Percentiles rank a stretch among this genome's conserved stretches.
Conservation (phyloP, 2,113 vertebrate species). For the Ammospiza caudacuta region DNA sequence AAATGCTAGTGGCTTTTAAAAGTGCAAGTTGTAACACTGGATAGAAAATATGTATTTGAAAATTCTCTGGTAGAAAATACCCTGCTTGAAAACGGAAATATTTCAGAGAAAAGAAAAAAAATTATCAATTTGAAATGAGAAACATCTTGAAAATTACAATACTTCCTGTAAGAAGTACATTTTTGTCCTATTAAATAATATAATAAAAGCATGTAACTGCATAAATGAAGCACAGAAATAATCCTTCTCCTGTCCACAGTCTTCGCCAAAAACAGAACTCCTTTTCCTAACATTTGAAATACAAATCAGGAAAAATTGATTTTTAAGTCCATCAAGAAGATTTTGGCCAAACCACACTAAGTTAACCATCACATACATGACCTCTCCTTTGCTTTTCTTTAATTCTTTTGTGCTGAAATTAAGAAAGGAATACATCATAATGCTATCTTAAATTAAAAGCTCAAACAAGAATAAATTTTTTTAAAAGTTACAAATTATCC, state of each 20-base stretch:
- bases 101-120: neutral
- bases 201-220: neutral
- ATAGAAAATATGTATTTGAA: neutral
- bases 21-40: neutral
- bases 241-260: neutral
- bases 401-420: neutral
- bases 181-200: neutral
- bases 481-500: neutral
- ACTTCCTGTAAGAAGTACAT: neutral
- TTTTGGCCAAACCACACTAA: neutral
- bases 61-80: neutral
- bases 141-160: neutral
- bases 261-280: neutral
- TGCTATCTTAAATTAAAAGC: neutral
- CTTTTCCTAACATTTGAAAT: neutral
- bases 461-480: accelerated
- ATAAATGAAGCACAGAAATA: neutral
- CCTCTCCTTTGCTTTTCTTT: neutral
- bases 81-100: neutral
- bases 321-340: neutral
- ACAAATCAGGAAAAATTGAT: neutral
- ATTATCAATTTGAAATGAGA: neutral
- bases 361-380: neutral
- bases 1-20: neutral
- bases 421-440: neutral